A percentile compares a stretch with the other conserved stretches of the same genome.
Evolutionary conservation across 2,888 invertebrate genomes (phyloP).

Genomic region (Cacoxenus indagator): DNA sequence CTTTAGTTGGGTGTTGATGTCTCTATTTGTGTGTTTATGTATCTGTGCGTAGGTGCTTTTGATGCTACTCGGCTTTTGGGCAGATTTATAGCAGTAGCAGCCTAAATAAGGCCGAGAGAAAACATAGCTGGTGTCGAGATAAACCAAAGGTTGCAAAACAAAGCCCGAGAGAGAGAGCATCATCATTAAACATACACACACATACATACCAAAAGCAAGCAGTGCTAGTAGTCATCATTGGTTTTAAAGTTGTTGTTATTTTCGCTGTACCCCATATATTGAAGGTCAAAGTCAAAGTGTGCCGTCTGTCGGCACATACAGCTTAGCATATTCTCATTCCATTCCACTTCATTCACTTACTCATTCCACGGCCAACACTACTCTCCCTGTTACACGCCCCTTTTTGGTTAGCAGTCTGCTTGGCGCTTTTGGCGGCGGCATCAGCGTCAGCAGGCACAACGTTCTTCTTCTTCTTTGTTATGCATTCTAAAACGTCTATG

Average conservation of each 20-base stretch:
- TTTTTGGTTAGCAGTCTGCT: neutral
- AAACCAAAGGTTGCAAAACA: neutral
- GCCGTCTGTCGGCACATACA: neutral
- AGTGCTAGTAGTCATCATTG: slow-evolving; percentile 12
- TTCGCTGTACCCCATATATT: slow-evolving; percentile 4
- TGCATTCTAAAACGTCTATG: neutral
- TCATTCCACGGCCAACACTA: too few relatives aligned
- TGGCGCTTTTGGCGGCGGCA: neutral
- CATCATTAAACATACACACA: neutral
- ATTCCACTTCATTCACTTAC: neutral
- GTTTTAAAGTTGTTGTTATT: neutral
- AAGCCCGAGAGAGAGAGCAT: neutral
- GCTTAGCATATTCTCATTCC: neutral
- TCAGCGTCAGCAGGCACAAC: neutral
- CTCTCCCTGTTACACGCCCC: neutral
- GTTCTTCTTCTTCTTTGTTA: neutral
- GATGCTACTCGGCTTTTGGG: neutral
- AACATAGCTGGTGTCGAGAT: neutral
- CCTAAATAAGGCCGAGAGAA: neutral
- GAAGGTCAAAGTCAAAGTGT: slow-evolving; percentile 1
- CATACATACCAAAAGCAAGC: neutral
- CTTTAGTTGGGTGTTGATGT: too few relatives aligned
- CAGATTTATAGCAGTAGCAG: neutral
- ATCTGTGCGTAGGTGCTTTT: neutral
- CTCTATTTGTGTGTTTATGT: neutral